Conservation (phyloP, 2,113 vertebrate genomes). For the Chiloscyllium plagiosum region DNA sequence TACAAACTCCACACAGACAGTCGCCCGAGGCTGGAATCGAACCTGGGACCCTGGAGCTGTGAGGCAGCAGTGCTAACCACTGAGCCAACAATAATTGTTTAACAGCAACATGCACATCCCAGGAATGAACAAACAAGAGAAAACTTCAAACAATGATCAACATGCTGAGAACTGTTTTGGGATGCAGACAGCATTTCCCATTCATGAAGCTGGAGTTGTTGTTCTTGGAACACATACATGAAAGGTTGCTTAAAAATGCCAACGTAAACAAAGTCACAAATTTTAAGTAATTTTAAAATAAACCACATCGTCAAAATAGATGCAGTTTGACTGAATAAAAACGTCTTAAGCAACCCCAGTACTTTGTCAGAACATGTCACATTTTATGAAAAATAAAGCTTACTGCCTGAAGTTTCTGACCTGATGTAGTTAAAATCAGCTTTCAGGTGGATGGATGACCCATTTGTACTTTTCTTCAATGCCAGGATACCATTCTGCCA, state of each 20-base stretch:
- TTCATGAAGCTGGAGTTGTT: background rate
- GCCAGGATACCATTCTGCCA: slow-evolving; percentile 79
- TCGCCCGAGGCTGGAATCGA: no score
- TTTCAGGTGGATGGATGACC: slow-evolving; percentile 74
- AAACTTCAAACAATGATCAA: background rate
- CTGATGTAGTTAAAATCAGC: slow-evolving; percentile 94
- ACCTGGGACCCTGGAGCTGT: no score
- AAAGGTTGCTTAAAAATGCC: background rate
- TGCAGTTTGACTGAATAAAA: background rate
- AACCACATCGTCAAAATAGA: background rate
- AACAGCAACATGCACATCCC: background rate
- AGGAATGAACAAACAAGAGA: background rate
- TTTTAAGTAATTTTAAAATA: background rate
- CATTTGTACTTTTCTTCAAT: slow-evolving; percentile 76
- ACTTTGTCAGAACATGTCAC: background rate
- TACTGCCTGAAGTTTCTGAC: slow-evolving; percentile 48
- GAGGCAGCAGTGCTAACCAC: no score
- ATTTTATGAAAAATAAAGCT: background rate
- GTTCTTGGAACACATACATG: background rate
- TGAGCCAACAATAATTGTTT: background rate
- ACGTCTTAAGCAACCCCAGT: background rate
- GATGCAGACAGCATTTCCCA: background rate
- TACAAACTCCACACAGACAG: no score
- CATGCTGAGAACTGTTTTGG: background rate
- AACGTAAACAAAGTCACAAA: background rate